phyloP scores from a whole-genome alignment of 30 jellyfish, hydroid and myxozoan species.

The Catostylus mosaicus region DNA sequence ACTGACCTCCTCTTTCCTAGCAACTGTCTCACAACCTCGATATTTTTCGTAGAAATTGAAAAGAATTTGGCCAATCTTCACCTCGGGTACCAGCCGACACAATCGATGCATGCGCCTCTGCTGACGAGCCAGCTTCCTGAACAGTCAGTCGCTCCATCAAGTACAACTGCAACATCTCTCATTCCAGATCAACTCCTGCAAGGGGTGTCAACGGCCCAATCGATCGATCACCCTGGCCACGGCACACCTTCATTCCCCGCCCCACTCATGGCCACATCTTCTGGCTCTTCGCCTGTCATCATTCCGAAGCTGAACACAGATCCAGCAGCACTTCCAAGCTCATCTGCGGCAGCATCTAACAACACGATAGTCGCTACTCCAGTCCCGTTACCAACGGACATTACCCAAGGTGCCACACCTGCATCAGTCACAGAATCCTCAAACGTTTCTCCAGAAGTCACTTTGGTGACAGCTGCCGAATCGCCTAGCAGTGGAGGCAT shows the following conservation, averaged over 20 bases:
- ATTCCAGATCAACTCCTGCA: conserved; percentile 36
- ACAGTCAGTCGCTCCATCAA: conserved; percentile 42
- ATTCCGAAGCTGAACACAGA: conserved; percentile 36
- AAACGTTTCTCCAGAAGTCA: conserved; percentile 1
- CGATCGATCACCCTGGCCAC: conserved; percentile 65
- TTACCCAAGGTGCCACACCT: conserved; percentile 76
- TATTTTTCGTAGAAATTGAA: conserved; percentile 29
- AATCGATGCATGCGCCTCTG: conserved; percentile 73
- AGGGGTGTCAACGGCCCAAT: conserved; percentile 55
- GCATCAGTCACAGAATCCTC: conserved; percentile 43
- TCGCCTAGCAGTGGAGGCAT: conserved; percentile 10
- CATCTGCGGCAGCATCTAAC: conserved; percentile 24
- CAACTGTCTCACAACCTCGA: too few species aligned
- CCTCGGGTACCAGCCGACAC: conserved; percentile 59
- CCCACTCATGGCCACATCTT: conserved; percentile 76
- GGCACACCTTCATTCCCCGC: conserved; percentile 70
- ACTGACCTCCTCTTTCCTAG: too few species aligned
- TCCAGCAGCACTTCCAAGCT: conserved; percentile 17
- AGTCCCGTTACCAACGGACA: conserved; percentile 68
- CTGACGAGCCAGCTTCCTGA: conserved; percentile 64
- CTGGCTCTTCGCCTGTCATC: conserved; percentile 43
- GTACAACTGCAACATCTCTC: conserved; percentile 31
- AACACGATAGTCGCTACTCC: conserved; percentile 76
- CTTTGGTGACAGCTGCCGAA: not conserved
- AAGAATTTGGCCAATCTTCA: conserved; percentile 59